Evolutionary conservation across 2,113 vertebrate species (phyloP).

Genomic region (Zingel zingel): DNA sequence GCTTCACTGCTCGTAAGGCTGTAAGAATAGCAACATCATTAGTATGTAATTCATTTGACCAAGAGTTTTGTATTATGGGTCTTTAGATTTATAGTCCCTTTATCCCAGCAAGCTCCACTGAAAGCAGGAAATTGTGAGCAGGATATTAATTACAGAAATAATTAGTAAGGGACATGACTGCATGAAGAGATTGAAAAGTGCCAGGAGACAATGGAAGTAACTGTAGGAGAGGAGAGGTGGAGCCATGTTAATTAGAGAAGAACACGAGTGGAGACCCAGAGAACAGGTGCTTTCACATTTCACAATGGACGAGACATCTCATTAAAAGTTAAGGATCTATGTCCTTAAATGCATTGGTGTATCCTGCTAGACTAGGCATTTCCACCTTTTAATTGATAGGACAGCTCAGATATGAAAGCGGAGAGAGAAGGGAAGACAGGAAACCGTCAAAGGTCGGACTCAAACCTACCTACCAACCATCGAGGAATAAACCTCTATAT

Average conservation of each 20-base stretch:
- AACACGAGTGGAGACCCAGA: constrained; percentile 57
- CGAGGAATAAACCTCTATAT: too few relatives aligned
- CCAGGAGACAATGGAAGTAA: constrained; percentile 60
- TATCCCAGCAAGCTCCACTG: constrained; percentile 23
- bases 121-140: constrained; percentile 39
- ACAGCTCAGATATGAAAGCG: too few relatives aligned
- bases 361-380: not conserved
- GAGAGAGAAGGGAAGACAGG: too few relatives aligned
- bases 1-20: not conserved
- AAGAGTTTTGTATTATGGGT: not conserved
- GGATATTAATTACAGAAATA: constrained; percentile 74
- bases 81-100: not conserved
- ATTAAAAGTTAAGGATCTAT: constrained; percentile 69
- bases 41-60: not conserved
- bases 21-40: not conserved
- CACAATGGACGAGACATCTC: constrained; percentile 44
- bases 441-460: too few relatives aligned
- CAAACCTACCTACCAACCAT: too few relatives aligned
- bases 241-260: constrained; percentile 65
- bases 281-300: constrained; percentile 36
- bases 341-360: not conserved
- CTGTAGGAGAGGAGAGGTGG: constrained; percentile 41
- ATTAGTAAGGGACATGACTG: constrained; percentile 71
- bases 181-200: constrained; percentile 65
- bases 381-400: too few relatives aligned